phyloP scores from a whole-genome alignment of 2,888 invertebrate species.

The Macrophya annulata region DNA sequence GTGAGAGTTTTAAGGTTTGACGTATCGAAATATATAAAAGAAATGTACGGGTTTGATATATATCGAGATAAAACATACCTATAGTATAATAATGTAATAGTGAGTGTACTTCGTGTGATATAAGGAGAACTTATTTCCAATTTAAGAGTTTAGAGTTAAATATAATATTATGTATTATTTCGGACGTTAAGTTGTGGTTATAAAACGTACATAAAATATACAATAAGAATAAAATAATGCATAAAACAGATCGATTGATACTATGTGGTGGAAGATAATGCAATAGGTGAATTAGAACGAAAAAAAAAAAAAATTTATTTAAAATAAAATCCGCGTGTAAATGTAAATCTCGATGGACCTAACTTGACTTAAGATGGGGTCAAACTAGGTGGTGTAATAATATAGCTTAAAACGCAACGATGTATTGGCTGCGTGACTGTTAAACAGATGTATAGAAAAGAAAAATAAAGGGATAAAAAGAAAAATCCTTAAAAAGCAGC shows the following conservation, averaged over 20 bases:
- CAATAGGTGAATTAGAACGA: background rate
- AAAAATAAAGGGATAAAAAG: background rate
- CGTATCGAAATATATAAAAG: background rate
- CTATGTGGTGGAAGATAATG: background rate
- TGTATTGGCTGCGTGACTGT: background rate
- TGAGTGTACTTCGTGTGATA: conserved; percentile 39
- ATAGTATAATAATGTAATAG: conserved; percentile 1
- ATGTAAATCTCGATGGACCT: conserved; percentile 61
- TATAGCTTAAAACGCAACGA: background rate
- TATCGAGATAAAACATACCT: conserved; percentile 6
- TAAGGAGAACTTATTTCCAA: conserved; percentile 7
- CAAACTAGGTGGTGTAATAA: conserved; percentile 65
- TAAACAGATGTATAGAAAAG: background rate
- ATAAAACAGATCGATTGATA: background rate
- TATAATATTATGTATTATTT: conserved; percentile 53
- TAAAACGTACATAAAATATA: background rate
- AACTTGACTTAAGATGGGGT: conserved; percentile 68
- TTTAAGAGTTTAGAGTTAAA: conserved; percentile 12
- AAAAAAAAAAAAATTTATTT: background rate
- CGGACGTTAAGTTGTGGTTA: background rate
- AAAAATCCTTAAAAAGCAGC: background rate
- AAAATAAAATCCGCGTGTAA: conserved; percentile 16
- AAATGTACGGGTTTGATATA: background rate
- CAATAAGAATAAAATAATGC: background rate
- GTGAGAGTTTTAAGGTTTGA: background rate